These are phyloP conservation scores for Vesta saturnalis DNA, from an alignment of 2,888 invertebrate genomes.

Conservation along the genomic window DNA sequence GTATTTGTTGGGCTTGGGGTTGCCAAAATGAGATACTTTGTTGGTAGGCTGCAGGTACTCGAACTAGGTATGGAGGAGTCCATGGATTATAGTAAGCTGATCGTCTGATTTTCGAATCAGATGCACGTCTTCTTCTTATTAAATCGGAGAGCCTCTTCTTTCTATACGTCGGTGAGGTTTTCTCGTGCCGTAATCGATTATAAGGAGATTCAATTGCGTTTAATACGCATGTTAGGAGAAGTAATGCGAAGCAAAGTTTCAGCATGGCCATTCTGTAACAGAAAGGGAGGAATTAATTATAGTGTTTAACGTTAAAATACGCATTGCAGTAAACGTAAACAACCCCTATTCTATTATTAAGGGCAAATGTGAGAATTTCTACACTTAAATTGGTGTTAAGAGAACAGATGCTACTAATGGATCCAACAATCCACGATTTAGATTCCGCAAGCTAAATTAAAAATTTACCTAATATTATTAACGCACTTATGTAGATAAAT, in stretches of 20 bases:
- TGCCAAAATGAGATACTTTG: constrained; percentile 48
- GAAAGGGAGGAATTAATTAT: constrained; percentile 22
- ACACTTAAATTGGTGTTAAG: constrained; percentile 16
- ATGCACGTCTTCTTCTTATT: background rate
- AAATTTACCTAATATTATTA: too few relatives aligned
- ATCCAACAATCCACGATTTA: too few relatives aligned
- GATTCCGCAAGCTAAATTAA: too few relatives aligned
- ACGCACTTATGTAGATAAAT: too few relatives aligned
- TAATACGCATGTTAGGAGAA: constrained; percentile 39
- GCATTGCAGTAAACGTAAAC: background rate
- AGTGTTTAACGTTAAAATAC: background rate
- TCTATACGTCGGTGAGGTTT: background rate
- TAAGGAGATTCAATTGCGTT: constrained; percentile 13
- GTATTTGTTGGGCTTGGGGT: constrained; percentile 50
- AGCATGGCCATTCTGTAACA: constrained; percentile 49
- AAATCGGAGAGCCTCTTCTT: background rate
- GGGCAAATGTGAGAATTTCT: constrained; percentile 13
- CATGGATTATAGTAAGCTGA: constrained; percentile 23
- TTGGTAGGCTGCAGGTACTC: background rate
- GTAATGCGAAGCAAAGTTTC: constrained; percentile 42
- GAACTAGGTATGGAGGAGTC: background rate
- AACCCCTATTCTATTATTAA: background rate
- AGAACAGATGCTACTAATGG: constrained; percentile 12
- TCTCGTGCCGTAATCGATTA: background rate
- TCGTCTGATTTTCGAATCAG: background rate